phyloP scores from a whole-genome alignment of 2,888 invertebrate genomes.

The Pandemis cinnamomeana region DNA sequence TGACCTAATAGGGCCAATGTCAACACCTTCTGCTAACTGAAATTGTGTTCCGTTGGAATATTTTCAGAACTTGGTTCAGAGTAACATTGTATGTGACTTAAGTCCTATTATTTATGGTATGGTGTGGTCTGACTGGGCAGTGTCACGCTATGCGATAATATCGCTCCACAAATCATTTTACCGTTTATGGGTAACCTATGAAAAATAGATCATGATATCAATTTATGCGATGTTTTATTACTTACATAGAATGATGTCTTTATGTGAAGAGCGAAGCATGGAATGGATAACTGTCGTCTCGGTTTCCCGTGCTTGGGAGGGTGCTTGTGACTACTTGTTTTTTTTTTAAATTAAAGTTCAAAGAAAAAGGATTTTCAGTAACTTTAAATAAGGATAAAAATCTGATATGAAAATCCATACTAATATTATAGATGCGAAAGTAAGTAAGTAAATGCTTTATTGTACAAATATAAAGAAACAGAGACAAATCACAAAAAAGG shows the following conservation, averaged over 20 bases:
- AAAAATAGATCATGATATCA: background rate
- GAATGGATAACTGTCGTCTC: no score
- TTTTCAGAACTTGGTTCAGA: background rate
- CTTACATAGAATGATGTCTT: background rate
- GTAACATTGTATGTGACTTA: background rate
- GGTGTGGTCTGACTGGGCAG: background rate
- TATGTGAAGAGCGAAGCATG: background rate
- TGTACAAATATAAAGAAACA: no score
- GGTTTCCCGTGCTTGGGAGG: no score
- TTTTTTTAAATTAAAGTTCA: no score
- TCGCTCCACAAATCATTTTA: conserved; percentile 5
- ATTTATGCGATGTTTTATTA: background rate
- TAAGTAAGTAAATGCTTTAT: no score
- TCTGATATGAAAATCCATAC: no score
- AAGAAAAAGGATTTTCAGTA: no score
- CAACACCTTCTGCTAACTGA: background rate
- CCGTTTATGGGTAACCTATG: background rate
- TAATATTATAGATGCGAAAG: no score
- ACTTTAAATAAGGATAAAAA: no score
- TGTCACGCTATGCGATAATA: conserved; percentile 19
- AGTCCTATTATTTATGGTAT: background rate
- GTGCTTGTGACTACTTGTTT: no score
- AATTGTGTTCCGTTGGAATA: background rate
- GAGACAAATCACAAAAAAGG: no score
- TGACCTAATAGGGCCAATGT: background rate